Conservation (phyloP, 1,140 invertebrate species). For the Patella vulgata region DNA sequence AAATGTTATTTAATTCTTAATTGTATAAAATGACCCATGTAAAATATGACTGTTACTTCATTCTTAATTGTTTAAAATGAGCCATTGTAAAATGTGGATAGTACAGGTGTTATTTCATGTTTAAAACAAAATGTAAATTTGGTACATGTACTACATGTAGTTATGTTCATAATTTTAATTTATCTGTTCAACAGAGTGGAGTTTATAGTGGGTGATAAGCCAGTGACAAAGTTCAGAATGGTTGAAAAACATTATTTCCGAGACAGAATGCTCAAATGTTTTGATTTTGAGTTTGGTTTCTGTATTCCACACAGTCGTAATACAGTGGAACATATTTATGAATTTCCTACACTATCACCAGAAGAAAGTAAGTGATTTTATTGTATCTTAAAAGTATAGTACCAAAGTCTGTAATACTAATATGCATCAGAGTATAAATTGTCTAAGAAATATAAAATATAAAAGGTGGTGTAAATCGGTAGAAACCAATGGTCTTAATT, state of each 20-base stretch:
- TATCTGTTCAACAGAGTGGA: slow-evolving; percentile 79
- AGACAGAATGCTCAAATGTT: slow-evolving; percentile 94
- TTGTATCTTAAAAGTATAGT: no score
- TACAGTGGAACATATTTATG: slow-evolving; percentile 99
- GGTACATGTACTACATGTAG: not conserved
- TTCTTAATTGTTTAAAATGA: no score
- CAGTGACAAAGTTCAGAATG: slow-evolving; percentile 97
- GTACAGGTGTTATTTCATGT: no score
- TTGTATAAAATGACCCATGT: no score
- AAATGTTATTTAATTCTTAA: no score
- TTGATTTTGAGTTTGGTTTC: slow-evolving; percentile 99
- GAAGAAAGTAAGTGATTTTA: slow-evolving; percentile 80
- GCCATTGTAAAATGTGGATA: no score
- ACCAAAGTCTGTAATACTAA: not conserved
- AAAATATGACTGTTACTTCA: no score
- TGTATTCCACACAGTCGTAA: slow-evolving; percentile 98
- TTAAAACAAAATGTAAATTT: no score
- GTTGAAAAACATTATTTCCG: slow-evolving; percentile 98
- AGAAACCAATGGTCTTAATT: no score
- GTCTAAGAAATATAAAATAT: not conserved
- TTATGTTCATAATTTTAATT: not conserved
- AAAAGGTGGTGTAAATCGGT: no score
- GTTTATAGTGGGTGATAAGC: slow-evolving; percentile 91
- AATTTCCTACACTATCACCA: slow-evolving; percentile 89
- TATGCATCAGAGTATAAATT: not conserved